Base-by-base conservation (phyloP, 2,113 vertebrate genomes). In the Clinocottus analis region DNA sequence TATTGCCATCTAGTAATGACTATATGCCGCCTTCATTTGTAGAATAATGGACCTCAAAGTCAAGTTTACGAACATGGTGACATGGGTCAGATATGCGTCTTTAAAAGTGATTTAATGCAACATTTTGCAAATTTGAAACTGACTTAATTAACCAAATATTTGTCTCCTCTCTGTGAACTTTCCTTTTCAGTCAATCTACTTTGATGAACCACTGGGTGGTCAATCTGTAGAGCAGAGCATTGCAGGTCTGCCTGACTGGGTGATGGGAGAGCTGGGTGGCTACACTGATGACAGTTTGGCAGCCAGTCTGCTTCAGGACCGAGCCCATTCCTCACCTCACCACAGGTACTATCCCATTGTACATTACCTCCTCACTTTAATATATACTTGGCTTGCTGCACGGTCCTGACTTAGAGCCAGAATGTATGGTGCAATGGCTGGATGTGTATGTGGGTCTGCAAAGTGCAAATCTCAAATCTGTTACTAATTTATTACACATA, bases 121-220 rank as follows among this genome's bases (percentile, higher is more conserved):
- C 7, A 21, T 51, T 51, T n/a, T 53, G 9, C 29, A 43, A 47
- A 41, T 76, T 17, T 19, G 11, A 23, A 23, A 53, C 29, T 13
- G 4, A 12, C 23, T 49, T 25, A 14, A 14, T 67, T 39, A 67
- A 68, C 16, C 0, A 0, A 53, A 23, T 41, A 0, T n/a, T 21
- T 1, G 23, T 71, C 25, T 55, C 0, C 23, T 59, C 11, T 75
- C 2, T 67, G 64, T 45, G 12, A 9, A 63, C 75, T 47, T 53
- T 35, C 0, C 29, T 92, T 56, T 87, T 0, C 2, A 99, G 98
- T 96, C 96, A 5, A 96, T 97, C 91, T 98, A 97, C 91, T 97
- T 96, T 85, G 96, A 97, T 75, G 96, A 97, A 63, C 95, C 96
- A 11, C 90, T 94, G 89, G 85, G 87, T 43, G 65, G 87, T 63